phyloP scores from a whole-genome alignment of 2,113 vertebrate species.

The Ifrita kowaldi region DNA sequence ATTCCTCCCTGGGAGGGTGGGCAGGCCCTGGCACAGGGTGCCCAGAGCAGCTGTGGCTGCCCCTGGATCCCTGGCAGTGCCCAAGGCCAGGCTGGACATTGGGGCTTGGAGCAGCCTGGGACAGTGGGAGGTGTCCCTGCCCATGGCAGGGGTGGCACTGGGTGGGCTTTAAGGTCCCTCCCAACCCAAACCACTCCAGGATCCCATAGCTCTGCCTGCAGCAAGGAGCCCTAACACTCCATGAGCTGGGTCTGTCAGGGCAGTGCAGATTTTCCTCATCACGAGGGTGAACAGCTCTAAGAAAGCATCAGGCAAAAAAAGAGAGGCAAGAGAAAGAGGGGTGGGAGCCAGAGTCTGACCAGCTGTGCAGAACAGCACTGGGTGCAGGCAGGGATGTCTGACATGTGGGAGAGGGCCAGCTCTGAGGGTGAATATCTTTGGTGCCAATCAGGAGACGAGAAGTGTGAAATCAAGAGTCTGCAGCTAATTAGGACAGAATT shows the following conservation, averaged over 20 bases:
- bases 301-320: not conserved
- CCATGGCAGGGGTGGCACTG: not conserved
- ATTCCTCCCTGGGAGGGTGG: not conserved
- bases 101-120: not conserved
- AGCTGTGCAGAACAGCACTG: not conserved
- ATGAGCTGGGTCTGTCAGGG: not conserved
- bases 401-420: not conserved
- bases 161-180: not conserved
- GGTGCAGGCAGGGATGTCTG: accelerated
- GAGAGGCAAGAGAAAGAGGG: not conserved
- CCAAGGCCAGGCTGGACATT: not conserved
- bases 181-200: not conserved
- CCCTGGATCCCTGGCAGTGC: not conserved
- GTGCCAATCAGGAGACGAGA: not conserved
- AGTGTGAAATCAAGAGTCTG: not conserved
- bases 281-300: too few relatives aligned
- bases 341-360: not conserved
- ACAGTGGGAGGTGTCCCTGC: not conserved
- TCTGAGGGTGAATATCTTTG: not conserved
- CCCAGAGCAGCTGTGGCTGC: not conserved
- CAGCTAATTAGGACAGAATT: not conserved
- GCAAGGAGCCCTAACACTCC: not conserved
- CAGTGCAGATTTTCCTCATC: not conserved
- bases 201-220: not conserved
- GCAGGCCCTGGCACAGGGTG: not conserved